Base-by-base conservation (phyloP, 30 jellyfish, hydroid and myxozoan species). In the Clytia hemisphaerica region DNA sequence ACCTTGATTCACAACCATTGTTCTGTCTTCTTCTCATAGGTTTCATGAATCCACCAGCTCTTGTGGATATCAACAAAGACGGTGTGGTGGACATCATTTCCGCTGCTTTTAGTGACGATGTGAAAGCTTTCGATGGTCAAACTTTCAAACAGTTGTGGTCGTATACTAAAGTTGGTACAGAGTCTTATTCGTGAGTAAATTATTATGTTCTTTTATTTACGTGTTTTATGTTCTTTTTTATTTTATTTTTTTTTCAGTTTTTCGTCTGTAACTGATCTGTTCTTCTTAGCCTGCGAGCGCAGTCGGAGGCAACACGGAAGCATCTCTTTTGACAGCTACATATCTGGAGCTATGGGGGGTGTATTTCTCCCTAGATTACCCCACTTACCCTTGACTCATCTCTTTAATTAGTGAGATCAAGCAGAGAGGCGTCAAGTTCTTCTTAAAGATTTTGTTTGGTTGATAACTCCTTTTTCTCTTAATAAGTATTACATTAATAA, bases 31-130 rank as follows among this genome's bases (percentile, higher is more conserved):
- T n/a, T n/a, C 54, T 70, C 16, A 26, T 30, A 87, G 96, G 96
- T 37, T 84, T 78, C 28, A 87, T 87, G 92, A 87, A 78, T 57
- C 94, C 96, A 9, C 96, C 96, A 2, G 77, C 79, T 34, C 59
- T 87, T 37, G 81, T 69, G 28, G 96, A 87, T 30, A 58, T 87
- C 28, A 79, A 83, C 71, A 79, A 79, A 30, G 96, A 87, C 70
- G 96, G 96, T 4, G 75, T 80, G 15, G 94, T 87, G 40, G 96
- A 87, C 30, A 37, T 87, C 59, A 86, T 87, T 16, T 63, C 32
- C 18, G 92, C 96, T 9, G 67, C 68, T 34, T 74, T 78, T 57
- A 71, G 72, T 37, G 50, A 87, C 18, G 48, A 79, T 4, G 83
- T 87, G 37, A 61, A 51, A 14, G 96, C 96, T 4, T 19, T 87